Conservation (phyloP, 2,888 invertebrate genomes). For the Brenthis hecate region DNA sequence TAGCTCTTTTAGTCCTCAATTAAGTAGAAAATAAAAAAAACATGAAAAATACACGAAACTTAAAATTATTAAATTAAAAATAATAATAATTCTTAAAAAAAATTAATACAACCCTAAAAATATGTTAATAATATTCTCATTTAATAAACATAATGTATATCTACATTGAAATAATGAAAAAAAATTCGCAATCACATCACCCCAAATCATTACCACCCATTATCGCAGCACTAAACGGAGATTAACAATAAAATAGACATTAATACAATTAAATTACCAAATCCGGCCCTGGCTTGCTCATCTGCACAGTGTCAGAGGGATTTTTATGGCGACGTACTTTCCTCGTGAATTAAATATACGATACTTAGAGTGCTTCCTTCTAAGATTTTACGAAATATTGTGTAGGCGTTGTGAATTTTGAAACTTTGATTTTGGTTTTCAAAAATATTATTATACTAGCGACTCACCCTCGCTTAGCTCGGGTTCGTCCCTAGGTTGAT, state of each 20-base stretch:
- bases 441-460: too few species aligned
- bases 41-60: too few species aligned
- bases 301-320: constrained; percentile 80
- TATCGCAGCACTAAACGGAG: constrained; percentile 71
- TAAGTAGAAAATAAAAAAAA: too few species aligned
- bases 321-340: constrained; percentile 80
- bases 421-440: background rate
- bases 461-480: too few species aligned
- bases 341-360: constrained; percentile 80
- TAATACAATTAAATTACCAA: constrained; percentile 76
- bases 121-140: too few species aligned
- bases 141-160: too few species aligned
- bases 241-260: constrained; percentile 79
- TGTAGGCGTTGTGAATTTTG: background rate
- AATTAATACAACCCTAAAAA: too few species aligned
- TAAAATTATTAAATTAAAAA: too few species aligned
- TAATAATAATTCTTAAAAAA: too few species aligned
- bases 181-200: constrained; percentile 40
- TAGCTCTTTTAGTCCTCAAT: too few species aligned
- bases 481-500: too few species aligned
- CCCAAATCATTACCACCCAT: constrained; percentile 70
- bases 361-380: constrained; percentile 76
- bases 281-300: constrained; percentile 74
- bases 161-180: background rate
- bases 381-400: constrained; percentile 77